Conservation (phyloP, 2,113 vertebrate genomes). For the Onychostoma macrolepis region DNA sequence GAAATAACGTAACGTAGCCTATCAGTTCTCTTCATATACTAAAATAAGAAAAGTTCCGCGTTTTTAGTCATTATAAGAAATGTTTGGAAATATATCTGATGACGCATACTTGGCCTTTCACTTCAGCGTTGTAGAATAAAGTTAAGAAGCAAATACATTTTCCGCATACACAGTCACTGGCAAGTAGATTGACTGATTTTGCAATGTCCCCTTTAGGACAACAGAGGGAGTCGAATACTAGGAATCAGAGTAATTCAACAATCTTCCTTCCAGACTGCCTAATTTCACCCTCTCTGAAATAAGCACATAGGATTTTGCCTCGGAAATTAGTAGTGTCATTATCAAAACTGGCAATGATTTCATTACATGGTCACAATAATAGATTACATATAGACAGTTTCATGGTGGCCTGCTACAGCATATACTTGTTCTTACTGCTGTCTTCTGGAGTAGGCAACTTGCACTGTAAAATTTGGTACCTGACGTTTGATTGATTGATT, state of each 20-base stretch:
- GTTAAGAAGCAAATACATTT: neutral
- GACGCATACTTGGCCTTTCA: neutral
- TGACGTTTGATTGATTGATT: conserved; percentile 78
- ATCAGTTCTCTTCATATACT: neutral
- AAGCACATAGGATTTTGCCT: neutral
- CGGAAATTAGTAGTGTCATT: neutral
- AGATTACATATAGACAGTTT: neutral
- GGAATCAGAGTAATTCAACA: conserved; percentile 16
- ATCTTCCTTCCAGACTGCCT: neutral
- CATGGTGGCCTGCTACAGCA: neutral
- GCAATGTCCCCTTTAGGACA: conserved; percentile 8
- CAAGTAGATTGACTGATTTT: neutral
- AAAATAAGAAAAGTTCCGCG: neutral
- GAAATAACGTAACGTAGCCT: neutral
- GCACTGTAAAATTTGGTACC: conserved; percentile 68
- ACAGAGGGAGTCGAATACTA: conserved; percentile 50
- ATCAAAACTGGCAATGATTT: neutral
- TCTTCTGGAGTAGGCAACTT: conserved; percentile 66
- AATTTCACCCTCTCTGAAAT: neutral
- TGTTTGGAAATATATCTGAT: neutral
- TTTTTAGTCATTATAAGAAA: neutral
- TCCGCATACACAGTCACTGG: neutral
- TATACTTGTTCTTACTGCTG: conserved; percentile 30
- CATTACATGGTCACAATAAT: neutral
- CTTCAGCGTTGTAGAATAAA: neutral